A percentile compares a stretch with the other conserved stretches of the same genome.
Conservation (phyloP, 2,888 invertebrate genomes). For the Aethes cnicana region DNA sequence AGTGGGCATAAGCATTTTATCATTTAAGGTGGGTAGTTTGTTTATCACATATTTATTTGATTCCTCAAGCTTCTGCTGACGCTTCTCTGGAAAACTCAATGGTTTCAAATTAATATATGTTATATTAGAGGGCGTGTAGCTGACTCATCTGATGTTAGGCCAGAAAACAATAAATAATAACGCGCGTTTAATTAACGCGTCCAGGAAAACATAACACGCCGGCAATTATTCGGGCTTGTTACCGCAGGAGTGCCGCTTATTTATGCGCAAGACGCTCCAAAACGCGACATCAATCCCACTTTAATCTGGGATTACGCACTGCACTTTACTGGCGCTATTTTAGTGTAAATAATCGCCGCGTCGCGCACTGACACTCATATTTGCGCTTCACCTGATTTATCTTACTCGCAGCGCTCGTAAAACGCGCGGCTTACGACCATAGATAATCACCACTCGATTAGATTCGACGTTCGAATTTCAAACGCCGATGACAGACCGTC, state of each 20-base stretch:
- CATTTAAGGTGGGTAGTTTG: no score
- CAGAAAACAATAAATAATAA: conserved; percentile 42
- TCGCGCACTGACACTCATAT: no score
- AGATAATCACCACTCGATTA: conserved; percentile 65
- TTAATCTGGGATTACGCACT: conserved; percentile 69
- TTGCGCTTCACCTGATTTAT: no score
- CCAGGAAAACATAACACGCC: conserved; percentile 52
- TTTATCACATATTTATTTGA: no score
- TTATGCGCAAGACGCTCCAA: conserved; percentile 61
- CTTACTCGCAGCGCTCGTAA: no score
- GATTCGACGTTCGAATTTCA: conserved; percentile 42
- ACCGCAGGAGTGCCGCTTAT: conserved; percentile 55
- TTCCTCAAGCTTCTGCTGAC: no score
- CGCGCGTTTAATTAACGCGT: conserved; percentile 54
- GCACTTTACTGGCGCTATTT: no score
- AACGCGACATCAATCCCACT: conserved; percentile 62
- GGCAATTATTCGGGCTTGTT: conserved; percentile 54
- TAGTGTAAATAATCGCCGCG: no score
- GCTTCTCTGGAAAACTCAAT: no score
- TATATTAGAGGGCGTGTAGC: conserved; percentile 15
- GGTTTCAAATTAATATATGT: no score
- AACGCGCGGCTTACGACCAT: conserved; percentile 60
- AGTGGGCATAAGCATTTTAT: no score
- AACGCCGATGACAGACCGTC: conserved; percentile 35
- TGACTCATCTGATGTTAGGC: conserved; percentile 12